phyloP scores from a whole-genome alignment of 2,888 invertebrate genomes.

The Drosophila demipolita region DNA sequence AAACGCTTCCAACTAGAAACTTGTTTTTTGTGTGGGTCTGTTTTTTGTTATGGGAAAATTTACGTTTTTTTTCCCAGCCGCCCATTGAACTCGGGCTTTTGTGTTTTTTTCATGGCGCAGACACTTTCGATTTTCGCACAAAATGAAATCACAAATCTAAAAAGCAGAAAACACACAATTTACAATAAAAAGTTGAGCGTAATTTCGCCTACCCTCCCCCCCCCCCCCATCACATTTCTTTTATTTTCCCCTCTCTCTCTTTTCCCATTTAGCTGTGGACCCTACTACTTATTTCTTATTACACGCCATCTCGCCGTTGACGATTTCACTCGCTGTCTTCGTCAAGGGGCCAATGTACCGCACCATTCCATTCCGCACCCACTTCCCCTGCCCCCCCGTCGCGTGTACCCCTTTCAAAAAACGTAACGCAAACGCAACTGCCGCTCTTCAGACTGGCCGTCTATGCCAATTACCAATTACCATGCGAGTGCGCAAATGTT shows the following conservation, averaged over 20 bases:
- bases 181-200: constrained; percentile 33
- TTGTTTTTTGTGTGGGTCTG: constrained; percentile 33
- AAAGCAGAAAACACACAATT: constrained; percentile 27
- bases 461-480: constrained; percentile 48
- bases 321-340: constrained; percentile 65
- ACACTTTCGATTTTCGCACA: constrained; percentile 78
- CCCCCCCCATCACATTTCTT: background rate
- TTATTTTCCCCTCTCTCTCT: background rate
- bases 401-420: constrained; percentile 9
- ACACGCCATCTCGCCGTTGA: constrained; percentile 52
- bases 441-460: constrained; percentile 32
- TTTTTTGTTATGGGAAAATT: constrained; percentile 38
- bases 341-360: constrained; percentile 69
- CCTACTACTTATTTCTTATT: constrained; percentile 61
- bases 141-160: constrained; percentile 57
- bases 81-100: constrained; percentile 43
- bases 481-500: constrained; percentile 61
- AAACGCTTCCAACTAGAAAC: constrained; percentile 37
- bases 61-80: constrained; percentile 23
- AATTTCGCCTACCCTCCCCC: background rate
- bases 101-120: constrained; percentile 17
- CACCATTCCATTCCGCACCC: background rate
- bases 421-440: constrained; percentile 13
- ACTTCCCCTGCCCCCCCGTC: background rate
- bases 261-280: constrained; percentile 32